Base-by-base conservation (phyloP, 2,888 invertebrate genomes). In the Pterostichus niger region DNA sequence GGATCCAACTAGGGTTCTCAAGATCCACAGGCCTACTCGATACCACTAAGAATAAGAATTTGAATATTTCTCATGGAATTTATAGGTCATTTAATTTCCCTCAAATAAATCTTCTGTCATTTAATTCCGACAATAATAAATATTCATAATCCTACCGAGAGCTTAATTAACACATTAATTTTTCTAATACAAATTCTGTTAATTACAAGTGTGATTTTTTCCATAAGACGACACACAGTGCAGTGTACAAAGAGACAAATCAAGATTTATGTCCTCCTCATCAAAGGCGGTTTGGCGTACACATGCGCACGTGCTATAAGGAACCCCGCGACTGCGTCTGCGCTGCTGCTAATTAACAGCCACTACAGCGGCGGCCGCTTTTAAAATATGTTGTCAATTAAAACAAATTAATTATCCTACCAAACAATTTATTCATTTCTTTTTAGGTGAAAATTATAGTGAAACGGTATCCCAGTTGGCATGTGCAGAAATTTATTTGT, bases 311-410 rank as follows among this genome's bases (percentile, higher is more conserved):
- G 40, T 40, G 64, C n/a, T 54, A 10, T 6, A 46, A 71, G 71
- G 15, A 46, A 40, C 71, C 71, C 71, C 44, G 46, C 9, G 17
- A 49, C 13, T 46, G 52, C 31, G 75, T 24, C n/a, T 59, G 78
- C 17, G 24, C 71, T 17, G 40, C 11, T 15, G 31, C 75, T 52
- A 75, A 75, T 75, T 75, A 75, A 75, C 49, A 75, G n/a, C 75
- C 52, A 52, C 61, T 35, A 49, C 56, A 0, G 52, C 31, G 52
- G 49, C 75, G 52, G 52, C 52, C 31, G 52, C 75, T 13, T 77
- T 73, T 71, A 71, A 82, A 52, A 75, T 75, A 82, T 75, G 75
- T 80, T 82, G 82, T 82, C 82, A 82, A 82, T 82, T 82, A 82
- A 82, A 73, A 61, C 61, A 59, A 75, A 82, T 82, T 82, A 82